phyloP scores from a whole-genome alignment of 2,113 vertebrate genomes.

The Lasiurus borealis region DNA sequence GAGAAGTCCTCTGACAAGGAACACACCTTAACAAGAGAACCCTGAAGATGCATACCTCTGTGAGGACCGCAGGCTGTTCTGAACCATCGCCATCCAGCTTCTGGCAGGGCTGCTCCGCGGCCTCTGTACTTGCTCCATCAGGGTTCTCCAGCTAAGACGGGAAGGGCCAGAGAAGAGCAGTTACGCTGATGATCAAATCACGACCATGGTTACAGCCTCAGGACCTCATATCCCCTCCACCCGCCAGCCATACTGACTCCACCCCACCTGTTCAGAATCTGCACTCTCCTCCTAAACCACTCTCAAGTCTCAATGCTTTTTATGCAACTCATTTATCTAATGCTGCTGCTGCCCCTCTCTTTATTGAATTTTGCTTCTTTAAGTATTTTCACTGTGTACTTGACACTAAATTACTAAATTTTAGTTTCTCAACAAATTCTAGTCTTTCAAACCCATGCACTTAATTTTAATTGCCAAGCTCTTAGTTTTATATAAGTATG shows the following conservation, averaged over 20 bases:
- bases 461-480: conserved; percentile 83
- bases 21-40: not conserved
- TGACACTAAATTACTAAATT: conserved; percentile 84
- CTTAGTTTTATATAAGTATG: conserved; percentile 83
- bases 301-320: conserved; percentile 77
- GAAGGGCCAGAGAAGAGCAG: conserved; percentile 22
- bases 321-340: conserved; percentile 80
- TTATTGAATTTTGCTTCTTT: conserved; percentile 85
- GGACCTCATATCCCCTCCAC: not conserved
- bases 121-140: conserved; percentile 82
- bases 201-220: not conserved
- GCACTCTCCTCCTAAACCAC: conserved; percentile 78
- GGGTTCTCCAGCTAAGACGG: conserved; percentile 85
- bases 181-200: not conserved
- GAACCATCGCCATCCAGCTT: conserved; percentile 87
- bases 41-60: conserved; percentile 86
- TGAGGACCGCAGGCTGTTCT: conserved; percentile 88
- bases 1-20: not conserved
- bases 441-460: conserved; percentile 86
- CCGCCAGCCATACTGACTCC: not conserved
- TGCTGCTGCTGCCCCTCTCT: conserved; percentile 76
- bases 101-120: conserved; percentile 75
- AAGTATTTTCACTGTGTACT: conserved; percentile 82
- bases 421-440: conserved; percentile 87
- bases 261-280: not conserved